Base-by-base conservation (phyloP, 2,888 invertebrate genomes). In the Thymelicus sylvestris region DNA sequence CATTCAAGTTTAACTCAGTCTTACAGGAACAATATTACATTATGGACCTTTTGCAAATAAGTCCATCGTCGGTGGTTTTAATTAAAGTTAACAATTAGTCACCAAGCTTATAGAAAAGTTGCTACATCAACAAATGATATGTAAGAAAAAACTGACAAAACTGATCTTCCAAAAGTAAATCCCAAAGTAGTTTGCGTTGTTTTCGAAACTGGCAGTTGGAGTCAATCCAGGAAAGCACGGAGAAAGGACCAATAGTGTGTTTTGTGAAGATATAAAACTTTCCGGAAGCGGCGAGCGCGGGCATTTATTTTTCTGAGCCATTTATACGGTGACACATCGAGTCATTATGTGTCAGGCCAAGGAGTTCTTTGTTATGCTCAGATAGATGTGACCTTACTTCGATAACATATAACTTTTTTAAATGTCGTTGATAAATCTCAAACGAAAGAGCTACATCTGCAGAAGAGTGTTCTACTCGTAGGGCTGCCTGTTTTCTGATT, bases 281-380 rank as follows among this genome's bases (percentile, higher is more conserved):
- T 73, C 67, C 72, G 55, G 72, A 73, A 73, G 75, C 72, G 71
- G 72, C 63, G 69, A 73, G 71, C 67, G 74, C 66, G 73, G 73
- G 76, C 77, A 76, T 78, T 77, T 77, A 78, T 81, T 79, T 76
- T 79, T 77, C 78, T 76, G 72, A 74, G 74, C 77, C 79, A 79
- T 80, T 80, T 80, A 77, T 77, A 73, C 71, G 62, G 75, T 78
- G 76, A 80, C 77, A 74, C 75, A 79, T 78, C 67, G 77, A 70
- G 76, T 76, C 79, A 77, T 80, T 79, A 79, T 72, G n/a, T 66
- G 57, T 66, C 66, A 57, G 47, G 39, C 47, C 10, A 44, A 19
- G 31, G 57, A 24, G 19, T 59, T 66, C 55, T 47, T 57, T 66
- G 41, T 57, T 66, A 57, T 66, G 52, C 7, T 13, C 48, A 44